Conservation (phyloP, 2,797 vertebrate genomes). For the Chaetophractus vellerosus region DNA sequence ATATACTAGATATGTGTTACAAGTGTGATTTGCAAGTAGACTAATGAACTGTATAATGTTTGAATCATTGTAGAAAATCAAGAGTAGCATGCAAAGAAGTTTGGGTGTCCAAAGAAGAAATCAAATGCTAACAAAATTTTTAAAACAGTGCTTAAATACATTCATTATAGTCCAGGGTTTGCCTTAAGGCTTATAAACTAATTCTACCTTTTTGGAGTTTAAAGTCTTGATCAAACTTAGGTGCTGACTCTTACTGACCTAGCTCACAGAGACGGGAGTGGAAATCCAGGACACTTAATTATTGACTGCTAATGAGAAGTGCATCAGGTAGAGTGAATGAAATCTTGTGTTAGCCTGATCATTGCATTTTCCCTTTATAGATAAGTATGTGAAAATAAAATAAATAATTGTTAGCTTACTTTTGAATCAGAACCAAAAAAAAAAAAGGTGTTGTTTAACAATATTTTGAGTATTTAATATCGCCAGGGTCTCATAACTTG, state of each 20-base stretch:
- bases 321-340: background rate
- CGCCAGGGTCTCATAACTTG: background rate
- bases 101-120: background rate
- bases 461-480: background rate
- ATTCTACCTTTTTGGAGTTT: background rate
- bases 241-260: background rate
- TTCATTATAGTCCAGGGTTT: background rate
- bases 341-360: background rate
- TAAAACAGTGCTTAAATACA: constrained; percentile 13
- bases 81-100: background rate
- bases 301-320: background rate
- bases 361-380: background rate
- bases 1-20: background rate
- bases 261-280: background rate
- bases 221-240: background rate
- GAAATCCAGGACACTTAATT: background rate
- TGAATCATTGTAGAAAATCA: constrained; percentile 31
- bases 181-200: background rate
- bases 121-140: background rate
- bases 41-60: background rate
- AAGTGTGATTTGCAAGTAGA: background rate
- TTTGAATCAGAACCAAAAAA: constrained; percentile 29
- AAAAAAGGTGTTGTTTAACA: background rate
- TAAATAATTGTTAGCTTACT: background rate
- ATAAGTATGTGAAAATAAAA: background rate